A percentile compares a stretch with the other conserved stretches of the same genome.
Evolutionary conservation across 2,797 vertebrate genomes (phyloP).

Genomic region (Geotrypetes seraphini): DNA sequence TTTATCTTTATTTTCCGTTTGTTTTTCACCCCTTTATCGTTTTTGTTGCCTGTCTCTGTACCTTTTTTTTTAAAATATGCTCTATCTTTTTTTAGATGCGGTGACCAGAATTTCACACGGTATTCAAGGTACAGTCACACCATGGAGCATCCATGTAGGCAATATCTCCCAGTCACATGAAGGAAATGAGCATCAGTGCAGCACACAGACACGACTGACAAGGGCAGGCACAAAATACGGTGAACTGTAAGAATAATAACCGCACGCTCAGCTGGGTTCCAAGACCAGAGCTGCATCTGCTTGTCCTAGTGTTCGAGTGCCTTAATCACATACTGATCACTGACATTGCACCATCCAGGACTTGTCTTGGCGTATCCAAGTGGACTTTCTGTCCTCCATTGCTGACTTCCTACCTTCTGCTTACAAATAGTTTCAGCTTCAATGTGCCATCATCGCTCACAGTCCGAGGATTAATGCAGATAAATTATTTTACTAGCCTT

Average conservation of each 20-base stretch:
- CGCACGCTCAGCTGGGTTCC: slow-evolving; percentile 50
- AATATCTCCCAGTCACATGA: neutral
- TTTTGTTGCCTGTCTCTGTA: too few species aligned
- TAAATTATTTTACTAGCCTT: too few species aligned
- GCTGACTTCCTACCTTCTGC: slow-evolving; percentile 32
- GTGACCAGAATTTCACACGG: too few species aligned
- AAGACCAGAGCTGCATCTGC: slow-evolving; percentile 41
- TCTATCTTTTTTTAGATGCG: too few species aligned
- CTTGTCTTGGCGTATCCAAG: slow-evolving; percentile 50
- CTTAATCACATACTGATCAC: slow-evolving; percentile 65
- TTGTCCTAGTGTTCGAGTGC: slow-evolving; percentile 40
- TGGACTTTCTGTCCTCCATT: slow-evolving; percentile 27
- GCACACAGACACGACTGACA: too few species aligned
- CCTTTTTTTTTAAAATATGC: too few species aligned
- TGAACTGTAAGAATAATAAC: slow-evolving; percentile 45
- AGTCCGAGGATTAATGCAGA: too few species aligned
- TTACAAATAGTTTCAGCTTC: slow-evolving; percentile 33
- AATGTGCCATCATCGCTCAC: too few species aligned
- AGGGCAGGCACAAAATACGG: slow-evolving; percentile 50
- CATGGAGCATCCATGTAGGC: neutral
- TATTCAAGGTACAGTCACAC: too few species aligned
- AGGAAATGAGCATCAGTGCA: slow-evolving; percentile 4
- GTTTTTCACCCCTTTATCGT: too few species aligned
- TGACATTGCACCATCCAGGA: slow-evolving; percentile 54
- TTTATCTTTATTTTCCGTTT: too few species aligned